A percentile compares a stretch with the other conserved stretches of the same genome.
Evolutionary conservation across 2,797 vertebrate genomes (phyloP).

Genomic region (Coregonus ussuriensis): DNA sequence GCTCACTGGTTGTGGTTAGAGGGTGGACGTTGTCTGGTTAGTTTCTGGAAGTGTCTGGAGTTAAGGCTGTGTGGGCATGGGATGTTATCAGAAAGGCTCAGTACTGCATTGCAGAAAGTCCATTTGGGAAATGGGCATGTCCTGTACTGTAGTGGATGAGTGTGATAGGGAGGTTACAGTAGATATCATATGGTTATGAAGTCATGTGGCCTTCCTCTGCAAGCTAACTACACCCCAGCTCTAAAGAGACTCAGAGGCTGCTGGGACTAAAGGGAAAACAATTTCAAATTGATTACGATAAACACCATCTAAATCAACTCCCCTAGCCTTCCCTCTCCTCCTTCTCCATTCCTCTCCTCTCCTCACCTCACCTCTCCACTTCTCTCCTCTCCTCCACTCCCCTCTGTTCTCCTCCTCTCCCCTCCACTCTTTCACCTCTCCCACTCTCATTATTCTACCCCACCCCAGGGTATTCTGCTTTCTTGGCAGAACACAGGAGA

Average conservation of each 20-base stretch:
- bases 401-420: conserved; percentile 39
- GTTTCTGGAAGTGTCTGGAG: conserved; percentile 26
- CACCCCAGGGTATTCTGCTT: conserved; percentile 75
- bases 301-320: conserved; percentile 72
- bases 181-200: conserved; percentile 78
- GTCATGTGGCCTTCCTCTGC: conserved; percentile 74
- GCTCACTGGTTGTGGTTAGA: conserved; percentile 55
- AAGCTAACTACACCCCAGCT: conserved; percentile 62
- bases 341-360: conserved; percentile 44
- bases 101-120: conserved; percentile 63
- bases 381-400: conserved; percentile 68
- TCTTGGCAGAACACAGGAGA: conserved; percentile 74
- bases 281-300: conserved; percentile 75
- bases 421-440: conserved; percentile 57
- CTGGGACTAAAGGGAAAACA: conserved; percentile 63
- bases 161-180: conserved; percentile 71
- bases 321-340: conserved; percentile 32
- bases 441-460: conserved; percentile 73
- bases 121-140: conserved; percentile 72
- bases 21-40: conserved; percentile 2
- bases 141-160: conserved; percentile 68
- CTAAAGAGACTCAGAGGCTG: conserved; percentile 58
- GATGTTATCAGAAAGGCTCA: conserved; percentile 62
- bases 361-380: conserved; percentile 47
- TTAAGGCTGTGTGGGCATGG: conserved; percentile 50